Base-by-base conservation (phyloP, 2,888 invertebrate genomes). In the Leucoptera coffeella region DNA sequence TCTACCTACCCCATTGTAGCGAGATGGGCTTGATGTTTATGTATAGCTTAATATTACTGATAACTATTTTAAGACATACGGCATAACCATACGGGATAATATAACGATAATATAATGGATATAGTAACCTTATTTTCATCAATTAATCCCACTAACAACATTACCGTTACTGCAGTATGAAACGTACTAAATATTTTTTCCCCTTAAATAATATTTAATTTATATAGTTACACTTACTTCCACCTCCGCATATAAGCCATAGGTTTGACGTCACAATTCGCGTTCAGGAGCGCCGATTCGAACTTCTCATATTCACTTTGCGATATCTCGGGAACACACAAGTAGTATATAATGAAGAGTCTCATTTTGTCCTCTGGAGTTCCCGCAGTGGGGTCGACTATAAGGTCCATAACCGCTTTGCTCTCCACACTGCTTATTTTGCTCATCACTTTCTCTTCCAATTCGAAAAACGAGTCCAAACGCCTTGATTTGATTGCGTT, bases 381-480 rank as follows among this genome's bases (percentile, higher is more conserved):
- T 1, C 95, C 95, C 23, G 88, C 85, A 34, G 85, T 86, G 1
- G 85, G 78, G 55, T 96, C 94, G 9, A 80, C 74, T 30, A 96
- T 75, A 20, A 95, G 75, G 39, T 96, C 95, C 47, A 91, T 58
- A n/a, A 95, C 69, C 13, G 86, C 81, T 51, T 88, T 85, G 47
- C 89, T 93, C 35, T 72, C 72, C 1, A 71, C 53, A 30, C 85
- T 60, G 4, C 81, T 79, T 38, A 81, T 79, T 61, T 85, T 88
- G 26, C 86, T 89, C 89, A 97, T 91, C 24, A 99, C 83, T 58
- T 96, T 97, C 51, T 99, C 97, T 71, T 99, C 99, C 31, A 93
- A 72, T 60, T 99, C 99, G 50, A 99, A 99, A 48, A 91, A 92
- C 1, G 92, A 89, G 52, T 99, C 99, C 26, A 99, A 61, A 37